Percentiles rank a stretch among this genome's conserved stretches.
These are phyloP conservation scores for Melinopterus prodromus DNA, from an alignment of 2,888 invertebrate species.

Conservation along the genomic window DNA sequence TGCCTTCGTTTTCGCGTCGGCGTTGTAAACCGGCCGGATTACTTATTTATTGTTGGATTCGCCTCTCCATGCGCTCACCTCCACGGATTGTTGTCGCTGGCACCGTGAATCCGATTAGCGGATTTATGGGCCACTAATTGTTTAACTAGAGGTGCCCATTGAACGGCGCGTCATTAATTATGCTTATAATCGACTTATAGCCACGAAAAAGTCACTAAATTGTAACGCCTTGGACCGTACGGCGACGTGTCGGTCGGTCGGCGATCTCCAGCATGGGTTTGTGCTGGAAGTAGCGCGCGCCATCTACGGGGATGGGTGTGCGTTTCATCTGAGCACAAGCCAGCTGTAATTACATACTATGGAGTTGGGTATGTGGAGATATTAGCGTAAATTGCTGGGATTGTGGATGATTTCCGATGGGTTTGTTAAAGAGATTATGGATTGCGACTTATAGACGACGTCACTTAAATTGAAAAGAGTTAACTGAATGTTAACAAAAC, in stretches of 20 bases:
- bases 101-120: conserved; percentile 36
- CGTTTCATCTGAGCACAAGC: not conserved
- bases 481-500: no score
- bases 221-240: conserved; percentile 9
- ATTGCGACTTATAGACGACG: no score
- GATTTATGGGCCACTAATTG: conserved; percentile 39
- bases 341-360: not conserved
- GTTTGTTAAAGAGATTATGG: no score
- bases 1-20: conserved; percentile 49
- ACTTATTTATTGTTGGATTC: conserved; percentile 35
- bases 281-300: not conserved
- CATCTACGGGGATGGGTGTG: not conserved
- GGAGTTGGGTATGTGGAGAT: not conserved
- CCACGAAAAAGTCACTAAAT: conserved; percentile 32
- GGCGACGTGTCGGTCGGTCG: not conserved
- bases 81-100: conserved; percentile 15
- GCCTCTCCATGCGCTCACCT: conserved; percentile 15
- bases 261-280: not conserved
- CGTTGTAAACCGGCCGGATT: conserved; percentile 40
- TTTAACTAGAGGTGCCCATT: conserved; percentile 36
- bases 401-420: no score
- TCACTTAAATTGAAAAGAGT: no score
- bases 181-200: conserved; percentile 37
- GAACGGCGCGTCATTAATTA: conserved; percentile 34
- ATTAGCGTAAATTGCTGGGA: no score